A percentile compares a stretch with the other conserved stretches of the same genome.
Evolutionary conservation across 2,888 invertebrate genomes (phyloP).

Genomic region (Himalopsyche japonica): DNA sequence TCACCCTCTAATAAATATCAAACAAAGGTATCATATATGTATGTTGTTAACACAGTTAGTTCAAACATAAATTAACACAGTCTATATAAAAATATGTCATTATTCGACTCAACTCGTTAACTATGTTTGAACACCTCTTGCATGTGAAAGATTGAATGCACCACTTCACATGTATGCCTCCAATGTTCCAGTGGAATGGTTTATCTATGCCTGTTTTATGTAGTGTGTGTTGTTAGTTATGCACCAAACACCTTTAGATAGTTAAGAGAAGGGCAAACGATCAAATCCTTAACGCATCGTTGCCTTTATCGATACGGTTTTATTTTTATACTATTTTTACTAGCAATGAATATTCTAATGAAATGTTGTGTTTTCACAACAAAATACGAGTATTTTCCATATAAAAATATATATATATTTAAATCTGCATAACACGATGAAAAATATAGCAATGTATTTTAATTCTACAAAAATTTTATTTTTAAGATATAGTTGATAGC

Average conservation of each 20-base stretch:
- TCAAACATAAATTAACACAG: too few relatives aligned
- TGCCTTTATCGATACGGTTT: not conserved
- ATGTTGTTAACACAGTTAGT: too few relatives aligned
- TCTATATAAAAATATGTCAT: too few relatives aligned
- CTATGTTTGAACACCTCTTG: not conserved
- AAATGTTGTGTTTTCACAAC: too few relatives aligned
- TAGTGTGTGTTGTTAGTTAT: not conserved
- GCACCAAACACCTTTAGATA: not conserved
- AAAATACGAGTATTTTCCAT: too few relatives aligned
- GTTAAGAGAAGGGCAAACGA: not conserved
- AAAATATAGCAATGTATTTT: too few relatives aligned
- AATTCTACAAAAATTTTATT: too few relatives aligned
- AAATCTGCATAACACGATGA: too few relatives aligned
- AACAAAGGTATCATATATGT: too few relatives aligned
- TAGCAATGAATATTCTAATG: not conserved
- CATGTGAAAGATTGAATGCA: not conserved
- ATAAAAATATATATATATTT: too few relatives aligned
- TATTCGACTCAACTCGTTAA: not conserved
- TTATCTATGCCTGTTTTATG: not conserved
- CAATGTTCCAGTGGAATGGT: not conserved
- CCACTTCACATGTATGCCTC: not conserved
- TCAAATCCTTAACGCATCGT: not conserved
- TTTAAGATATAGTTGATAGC: too few relatives aligned
- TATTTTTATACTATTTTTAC: not conserved
- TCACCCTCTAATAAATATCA: too few relatives aligned